Conservation (phyloP, 1,140 invertebrate genomes). For the Notospermus geniculatus region DNA sequence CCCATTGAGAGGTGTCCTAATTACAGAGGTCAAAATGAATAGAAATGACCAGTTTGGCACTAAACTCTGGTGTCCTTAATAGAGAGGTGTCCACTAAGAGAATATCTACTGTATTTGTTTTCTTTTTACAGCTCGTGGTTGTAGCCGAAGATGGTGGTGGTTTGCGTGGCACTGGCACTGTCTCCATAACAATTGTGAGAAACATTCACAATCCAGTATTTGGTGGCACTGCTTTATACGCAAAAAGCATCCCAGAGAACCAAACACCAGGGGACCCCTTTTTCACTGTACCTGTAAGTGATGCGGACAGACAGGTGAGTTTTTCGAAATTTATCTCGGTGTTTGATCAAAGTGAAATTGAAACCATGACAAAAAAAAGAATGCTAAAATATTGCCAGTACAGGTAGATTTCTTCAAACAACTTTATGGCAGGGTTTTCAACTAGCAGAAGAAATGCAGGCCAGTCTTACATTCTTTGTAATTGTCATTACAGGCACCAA, state of each 20-base stretch:
- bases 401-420: no score
- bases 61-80: not conserved
- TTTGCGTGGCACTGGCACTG: conserved; percentile 27
- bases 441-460: not conserved
- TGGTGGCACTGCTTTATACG: conserved; percentile 7
- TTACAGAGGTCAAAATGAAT: no score
- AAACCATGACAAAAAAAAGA: no score
- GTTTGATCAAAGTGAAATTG: no score
- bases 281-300: conserved; percentile 30
- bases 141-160: conserved; percentile 37
- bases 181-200: conserved; percentile 31
- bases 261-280: conserved; percentile 19
- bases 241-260: conserved; percentile 30
- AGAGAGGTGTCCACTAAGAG: not conserved
- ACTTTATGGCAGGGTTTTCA: no score
- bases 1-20: no score
- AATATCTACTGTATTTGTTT: not conserved
- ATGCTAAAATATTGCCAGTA: no score
- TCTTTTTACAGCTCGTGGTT: conserved; percentile 33
- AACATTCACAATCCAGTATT: conserved; percentile 34
- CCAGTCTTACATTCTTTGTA: no score
- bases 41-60: no score
- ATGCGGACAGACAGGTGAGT: conserved; percentile 39
- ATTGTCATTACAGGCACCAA: conserved; percentile 31
- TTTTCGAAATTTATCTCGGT: no score